Conservation (phyloP, 1,140 invertebrate species). For the Odontomachus brunneus region DNA sequence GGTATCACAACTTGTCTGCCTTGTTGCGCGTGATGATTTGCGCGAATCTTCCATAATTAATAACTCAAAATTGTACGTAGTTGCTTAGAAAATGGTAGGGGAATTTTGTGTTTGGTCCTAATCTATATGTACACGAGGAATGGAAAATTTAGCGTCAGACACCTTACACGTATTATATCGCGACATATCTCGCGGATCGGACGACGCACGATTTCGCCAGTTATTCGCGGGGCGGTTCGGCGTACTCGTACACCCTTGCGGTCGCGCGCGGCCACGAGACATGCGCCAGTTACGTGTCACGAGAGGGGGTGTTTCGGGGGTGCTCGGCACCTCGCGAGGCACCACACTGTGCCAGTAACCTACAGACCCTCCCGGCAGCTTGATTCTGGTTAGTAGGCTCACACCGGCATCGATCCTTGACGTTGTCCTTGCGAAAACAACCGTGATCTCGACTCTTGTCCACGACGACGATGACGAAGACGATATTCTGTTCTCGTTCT, state of each 20-base stretch:
- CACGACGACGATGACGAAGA: background rate
- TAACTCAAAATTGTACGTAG: no score
- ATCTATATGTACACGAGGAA: no score
- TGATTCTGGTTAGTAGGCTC: conserved; percentile 82
- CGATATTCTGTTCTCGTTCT: background rate
- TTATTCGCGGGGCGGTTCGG: conserved; percentile 14
- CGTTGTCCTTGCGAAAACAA: conserved; percentile 67
- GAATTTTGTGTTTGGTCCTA: no score
- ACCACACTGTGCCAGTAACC: conserved; percentile 83
- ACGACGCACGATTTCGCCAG: background rate
- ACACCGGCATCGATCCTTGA: conserved; percentile 70
- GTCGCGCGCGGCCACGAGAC: conserved; percentile 69
- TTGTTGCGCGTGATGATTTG: no score
- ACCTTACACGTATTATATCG: no score
- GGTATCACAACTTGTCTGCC: no score
- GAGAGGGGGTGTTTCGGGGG: conserved; percentile 75
- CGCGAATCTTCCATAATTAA: no score
- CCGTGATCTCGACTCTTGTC: background rate
- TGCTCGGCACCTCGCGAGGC: conserved; percentile 77
- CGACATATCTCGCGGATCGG: no score
- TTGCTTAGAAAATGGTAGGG: no score
- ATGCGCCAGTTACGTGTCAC: conserved; percentile 78
- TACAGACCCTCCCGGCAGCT: conserved; percentile 81
- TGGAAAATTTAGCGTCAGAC: no score
- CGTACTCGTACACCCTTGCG: conserved; percentile 53